Evolutionary conservation across 2,797 vertebrate species (phyloP), one percentile per base, ranked within the genome.

Genomic region (Discoglossus pictus): DNA sequence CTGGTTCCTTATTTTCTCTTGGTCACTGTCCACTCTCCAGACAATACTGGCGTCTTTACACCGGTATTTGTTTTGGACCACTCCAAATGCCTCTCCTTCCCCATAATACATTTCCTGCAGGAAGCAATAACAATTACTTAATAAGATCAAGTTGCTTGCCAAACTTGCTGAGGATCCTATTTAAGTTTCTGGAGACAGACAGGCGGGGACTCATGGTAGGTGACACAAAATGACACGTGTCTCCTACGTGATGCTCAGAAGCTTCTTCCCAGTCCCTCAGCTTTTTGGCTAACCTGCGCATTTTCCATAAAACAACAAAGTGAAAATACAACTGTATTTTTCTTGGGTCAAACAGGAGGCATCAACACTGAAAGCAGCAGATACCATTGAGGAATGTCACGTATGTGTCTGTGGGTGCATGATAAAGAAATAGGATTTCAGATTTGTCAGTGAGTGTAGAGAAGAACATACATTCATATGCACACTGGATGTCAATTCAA

Each of bases 81-180:
- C n/a, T 53, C 7, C 3, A 38, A 55, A 56, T 56, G 46, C 51
- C 56, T 65, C 62, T 63, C 24, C 50, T 65, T 61, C 46, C 25
- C 27, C 44, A 46, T 61, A 44, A 61, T 68, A 20, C 42, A 51
- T 47, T 68, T 61, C 58, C 65, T 46, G 20, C 56, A 61, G 65
- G 65, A 68, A 68, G 56, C 40, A 68, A 68, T 68, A 68, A 60
- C 65, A 61, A 68, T 68, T 40, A 68, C 47, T 31, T 53, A 44
- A 68, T 46, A 40, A 44, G 18, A 7, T 10, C 17, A 40, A 7
- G 2, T 31, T 20, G 34, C 39, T 46, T 39, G 50, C 62, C 54
- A 27, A 48, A 9, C 7, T 8, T 24, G 15, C 46, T 16, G 55
- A 31, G 65, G 39, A 53, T 60, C 20, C 34, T 15, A 31, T 52